Evolutionary conservation across 2,888 invertebrate species (phyloP).

Genomic region (Drosophila lutescens): DNA sequence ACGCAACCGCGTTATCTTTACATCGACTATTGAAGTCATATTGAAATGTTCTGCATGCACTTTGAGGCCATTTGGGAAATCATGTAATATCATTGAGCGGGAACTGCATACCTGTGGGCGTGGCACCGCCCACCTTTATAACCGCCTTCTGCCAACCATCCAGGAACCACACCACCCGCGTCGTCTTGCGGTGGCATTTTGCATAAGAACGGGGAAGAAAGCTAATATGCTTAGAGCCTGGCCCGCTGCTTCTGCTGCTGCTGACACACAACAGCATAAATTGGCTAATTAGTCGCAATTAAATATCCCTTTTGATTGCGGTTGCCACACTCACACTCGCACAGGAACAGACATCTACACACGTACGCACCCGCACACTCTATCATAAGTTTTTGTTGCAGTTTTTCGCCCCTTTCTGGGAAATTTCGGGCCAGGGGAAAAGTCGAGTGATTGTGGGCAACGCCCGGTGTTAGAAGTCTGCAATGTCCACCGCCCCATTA

Average conservation of each 20-base stretch:
- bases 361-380: slow-evolving; percentile 18
- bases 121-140: neutral
- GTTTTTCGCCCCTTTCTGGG: slow-evolving; percentile 55
- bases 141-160: neutral
- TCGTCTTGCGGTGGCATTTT: slow-evolving; percentile 24
- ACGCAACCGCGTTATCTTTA: slow-evolving; percentile 1
- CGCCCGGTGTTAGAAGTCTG: slow-evolving; percentile 59
- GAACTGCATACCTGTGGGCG: slow-evolving; percentile 42
- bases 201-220: slow-evolving; percentile 41
- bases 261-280: slow-evolving; percentile 67
- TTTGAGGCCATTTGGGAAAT: slow-evolving; percentile 34
- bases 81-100: slow-evolving; percentile 19
- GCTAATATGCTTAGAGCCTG: slow-evolving; percentile 72
- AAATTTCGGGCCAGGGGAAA: slow-evolving; percentile 46
- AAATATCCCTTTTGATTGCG: slow-evolving; percentile 78
- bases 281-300: slow-evolving; percentile 78
- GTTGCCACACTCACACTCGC: slow-evolving; percentile 51
- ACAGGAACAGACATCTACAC: slow-evolving; percentile 1
- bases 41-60: slow-evolving; percentile 14
- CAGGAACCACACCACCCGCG: neutral
- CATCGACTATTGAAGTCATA: slow-evolving; percentile 5
- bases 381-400: slow-evolving; percentile 67
- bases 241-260: slow-evolving; percentile 45
- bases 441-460: slow-evolving; percentile 58
- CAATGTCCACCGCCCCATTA: slow-evolving; percentile 60